Conservation (phyloP, 2,888 invertebrate genomes). For the Leptopilina syphax region DNA sequence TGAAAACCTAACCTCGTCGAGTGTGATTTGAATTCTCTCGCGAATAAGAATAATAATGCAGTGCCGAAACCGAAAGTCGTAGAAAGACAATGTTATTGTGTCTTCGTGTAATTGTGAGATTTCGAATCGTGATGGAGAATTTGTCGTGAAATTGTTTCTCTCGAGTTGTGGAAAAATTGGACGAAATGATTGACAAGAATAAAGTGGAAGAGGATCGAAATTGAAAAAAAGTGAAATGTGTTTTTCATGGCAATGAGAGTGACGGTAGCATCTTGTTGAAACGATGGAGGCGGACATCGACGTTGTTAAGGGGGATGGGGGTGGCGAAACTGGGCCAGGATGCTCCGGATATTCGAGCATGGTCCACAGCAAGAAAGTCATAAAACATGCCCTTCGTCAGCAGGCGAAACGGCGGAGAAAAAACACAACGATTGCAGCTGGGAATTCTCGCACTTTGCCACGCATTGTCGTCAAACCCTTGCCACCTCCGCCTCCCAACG, state of each 20-base stretch:
- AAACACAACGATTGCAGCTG: conserved; percentile 85
- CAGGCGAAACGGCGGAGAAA: conserved; percentile 88
- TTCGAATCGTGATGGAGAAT: background rate
- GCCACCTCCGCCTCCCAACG: conserved; percentile 80
- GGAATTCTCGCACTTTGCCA: conserved; percentile 83
- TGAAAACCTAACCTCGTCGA: conserved; percentile 19
- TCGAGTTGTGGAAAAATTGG: background rate
- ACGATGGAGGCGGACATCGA: conserved; percentile 72
- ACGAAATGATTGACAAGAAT: conserved; percentile 4
- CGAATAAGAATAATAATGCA: background rate
- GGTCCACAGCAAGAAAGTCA: conserved; percentile 82
- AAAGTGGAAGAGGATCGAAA: background rate
- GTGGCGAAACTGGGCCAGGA: conserved; percentile 68
- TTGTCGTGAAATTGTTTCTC: background rate
- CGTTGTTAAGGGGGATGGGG: conserved; percentile 67
- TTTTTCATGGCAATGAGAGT: conserved; percentile 48
- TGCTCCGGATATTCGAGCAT: conserved; percentile 72
- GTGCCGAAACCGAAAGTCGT: conserved; percentile 34
- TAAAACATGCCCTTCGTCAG: conserved; percentile 87
- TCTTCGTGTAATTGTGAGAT: background rate
- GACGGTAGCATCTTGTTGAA: conserved; percentile 48
- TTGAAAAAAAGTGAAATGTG: background rate
- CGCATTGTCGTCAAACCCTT: conserved; percentile 90
- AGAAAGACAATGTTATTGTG: conserved; percentile 38
- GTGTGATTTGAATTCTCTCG: background rate